These are phyloP conservation scores for Rhyacophila evoluta DNA, from an alignment of 2,888 invertebrate genomes.

Conservation along the genomic window DNA sequence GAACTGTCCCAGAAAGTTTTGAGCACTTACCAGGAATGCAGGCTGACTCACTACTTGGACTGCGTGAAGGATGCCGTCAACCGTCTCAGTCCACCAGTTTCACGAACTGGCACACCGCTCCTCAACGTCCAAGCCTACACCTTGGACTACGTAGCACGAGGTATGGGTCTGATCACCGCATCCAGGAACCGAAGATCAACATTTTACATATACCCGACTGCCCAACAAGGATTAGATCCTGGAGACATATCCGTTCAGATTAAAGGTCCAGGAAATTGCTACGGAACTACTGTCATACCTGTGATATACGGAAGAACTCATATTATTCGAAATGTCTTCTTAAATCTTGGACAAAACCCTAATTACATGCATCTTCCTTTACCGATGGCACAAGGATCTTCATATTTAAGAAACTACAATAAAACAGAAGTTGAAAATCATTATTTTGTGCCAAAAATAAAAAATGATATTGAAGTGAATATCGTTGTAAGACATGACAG, in stretches of 20 bases:
- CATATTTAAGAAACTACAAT: constrained; percentile 65
- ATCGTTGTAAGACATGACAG: constrained; percentile 65
- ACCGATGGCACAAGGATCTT: constrained; percentile 66
- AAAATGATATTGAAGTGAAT: constrained; percentile 69
- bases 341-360: constrained; percentile 61
- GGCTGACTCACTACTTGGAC: constrained; percentile 68
- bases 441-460: constrained; percentile 66
- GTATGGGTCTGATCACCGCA: constrained; percentile 72
- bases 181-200: constrained; percentile 69
- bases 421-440: constrained; percentile 67
- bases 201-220: constrained; percentile 72
- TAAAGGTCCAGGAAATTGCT: constrained; percentile 66
- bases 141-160: constrained; percentile 71
- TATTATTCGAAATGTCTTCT: constrained; percentile 64
- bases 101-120: constrained; percentile 62
- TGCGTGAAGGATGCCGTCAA: constrained; percentile 65
- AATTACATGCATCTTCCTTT: constrained; percentile 64
- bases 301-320: constrained; percentile 68
- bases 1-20: constrained; percentile 68
- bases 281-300: constrained; percentile 65
- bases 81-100: constrained; percentile 64
- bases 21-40: constrained; percentile 70
- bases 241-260: constrained; percentile 67
- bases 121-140: constrained; percentile 64
- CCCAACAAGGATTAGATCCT: constrained; percentile 66